Percentiles rank a stretch among this genome's conserved stretches.
These are phyloP conservation scores for Eciton burchellii DNA, from an alignment of 1,140 invertebrate species.

Conservation along the genomic window DNA sequence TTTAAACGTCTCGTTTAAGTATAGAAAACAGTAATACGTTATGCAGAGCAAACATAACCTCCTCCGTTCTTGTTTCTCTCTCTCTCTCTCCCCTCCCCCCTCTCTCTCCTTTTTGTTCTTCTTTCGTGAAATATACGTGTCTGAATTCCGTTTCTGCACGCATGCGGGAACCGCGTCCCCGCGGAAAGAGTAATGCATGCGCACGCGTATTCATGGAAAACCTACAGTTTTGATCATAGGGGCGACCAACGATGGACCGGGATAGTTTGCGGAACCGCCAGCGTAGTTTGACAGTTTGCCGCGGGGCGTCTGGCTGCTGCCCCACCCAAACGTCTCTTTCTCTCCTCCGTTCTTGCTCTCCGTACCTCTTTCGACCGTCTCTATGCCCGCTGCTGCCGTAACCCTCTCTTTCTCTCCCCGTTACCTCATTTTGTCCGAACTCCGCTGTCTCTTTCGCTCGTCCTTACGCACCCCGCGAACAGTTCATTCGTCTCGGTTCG, in stretches of 20 bases:
- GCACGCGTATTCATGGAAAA: conserved; percentile 63
- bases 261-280: conserved; percentile 78
- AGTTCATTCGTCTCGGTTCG: not conserved
- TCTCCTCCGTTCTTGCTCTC: conserved; percentile 47
- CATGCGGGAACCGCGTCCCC: not conserved
- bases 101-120: conserved; percentile 7
- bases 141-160: conserved; percentile 13
- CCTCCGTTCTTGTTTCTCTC: not conserved
- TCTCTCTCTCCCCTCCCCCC: not conserved
- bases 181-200: not conserved
- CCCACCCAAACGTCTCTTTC: conserved; percentile 79
- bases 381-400: conserved; percentile 12
- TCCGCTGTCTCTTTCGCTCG: conserved; percentile 39
- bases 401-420: conserved; percentile 4
- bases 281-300: conserved; percentile 85
- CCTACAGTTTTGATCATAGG: conserved; percentile 71
- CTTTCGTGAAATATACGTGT: not conserved
- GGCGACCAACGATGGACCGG: conserved; percentile 74
- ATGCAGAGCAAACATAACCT: not conserved
- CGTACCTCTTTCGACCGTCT: conserved; percentile 54
- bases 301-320: conserved; percentile 82
- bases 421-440: conserved; percentile 20
- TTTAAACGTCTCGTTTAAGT: no score
- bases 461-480: not conserved
- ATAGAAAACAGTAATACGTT: not conserved